These are phyloP conservation scores for Nebria ingens DNA, from an alignment of 1,140 invertebrate species.

Conservation along the genomic window DNA sequence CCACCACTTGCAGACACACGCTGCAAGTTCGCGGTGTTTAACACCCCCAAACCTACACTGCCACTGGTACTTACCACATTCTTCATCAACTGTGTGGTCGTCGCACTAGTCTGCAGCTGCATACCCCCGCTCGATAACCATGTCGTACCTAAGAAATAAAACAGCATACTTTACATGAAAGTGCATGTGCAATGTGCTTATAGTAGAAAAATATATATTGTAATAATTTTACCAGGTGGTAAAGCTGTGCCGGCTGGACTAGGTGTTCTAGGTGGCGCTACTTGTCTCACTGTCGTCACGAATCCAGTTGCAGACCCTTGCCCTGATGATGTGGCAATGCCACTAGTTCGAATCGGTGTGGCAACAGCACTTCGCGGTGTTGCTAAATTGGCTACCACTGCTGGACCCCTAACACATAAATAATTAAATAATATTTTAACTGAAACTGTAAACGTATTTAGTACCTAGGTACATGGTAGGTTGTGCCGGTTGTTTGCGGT, in stretches of 20 bases:
- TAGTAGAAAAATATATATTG: neutral
- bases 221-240: neutral
- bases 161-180: too few species aligned
- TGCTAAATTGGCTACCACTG: conserved; percentile 33
- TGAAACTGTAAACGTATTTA: neutral
- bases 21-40: conserved; percentile 26
- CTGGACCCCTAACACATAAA: conserved; percentile 27
- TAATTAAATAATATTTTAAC: too few species aligned
- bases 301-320: conserved; percentile 17
- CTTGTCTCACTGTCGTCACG: conserved; percentile 9
- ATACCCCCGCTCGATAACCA: neutral
- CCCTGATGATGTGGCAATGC: conserved; percentile 27
- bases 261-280: conserved; percentile 24
- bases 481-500: conserved; percentile 19
- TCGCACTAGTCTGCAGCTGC: neutral
- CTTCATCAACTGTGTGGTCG: neutral
- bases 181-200: neutral
- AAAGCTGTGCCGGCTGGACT: conserved; percentile 23
- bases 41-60: conserved; percentile 30
- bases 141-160: neutral
- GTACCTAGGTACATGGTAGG: conserved; percentile 29
- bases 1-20: conserved; percentile 28
- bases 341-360: conserved; percentile 25
- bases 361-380: conserved; percentile 32
- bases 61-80: conserved; percentile 16